Evolutionary conservation across 2,113 vertebrate species (phyloP).

Genomic region (Silurus meridionalis): DNA sequence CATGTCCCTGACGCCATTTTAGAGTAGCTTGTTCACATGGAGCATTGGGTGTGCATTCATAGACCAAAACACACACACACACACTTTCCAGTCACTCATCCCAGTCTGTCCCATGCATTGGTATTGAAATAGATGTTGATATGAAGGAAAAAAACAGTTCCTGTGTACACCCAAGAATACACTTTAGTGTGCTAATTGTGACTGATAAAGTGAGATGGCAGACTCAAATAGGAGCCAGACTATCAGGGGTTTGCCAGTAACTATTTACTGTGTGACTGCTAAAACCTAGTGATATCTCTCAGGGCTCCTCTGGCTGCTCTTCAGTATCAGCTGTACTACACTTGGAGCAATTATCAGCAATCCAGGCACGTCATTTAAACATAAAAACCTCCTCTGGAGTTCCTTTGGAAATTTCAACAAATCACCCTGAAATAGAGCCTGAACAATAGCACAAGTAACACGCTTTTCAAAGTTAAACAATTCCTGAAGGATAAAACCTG

Average conservation of each 20-base stretch:
- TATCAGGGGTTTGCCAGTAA: constrained; percentile 38
- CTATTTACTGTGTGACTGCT: constrained; percentile 28
- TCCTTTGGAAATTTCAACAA: constrained; percentile 5
- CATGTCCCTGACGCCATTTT: neutral
- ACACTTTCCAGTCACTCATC: constrained; percentile 10
- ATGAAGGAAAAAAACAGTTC: neutral
- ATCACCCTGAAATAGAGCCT: neutral
- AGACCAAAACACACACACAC: neutral
- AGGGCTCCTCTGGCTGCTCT: constrained; percentile 1
- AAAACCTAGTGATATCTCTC: constrained; percentile 35
- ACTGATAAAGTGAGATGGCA: constrained; percentile 41
- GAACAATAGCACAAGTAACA: neutral
- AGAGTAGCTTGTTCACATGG: neutral
- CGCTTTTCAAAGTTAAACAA: neutral
- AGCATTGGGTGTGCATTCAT: constrained; percentile 6
- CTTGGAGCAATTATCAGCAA: constrained; percentile 46
- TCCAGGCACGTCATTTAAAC: neutral
- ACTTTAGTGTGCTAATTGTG: constrained; percentile 35
- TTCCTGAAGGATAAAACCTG: constrained; percentile 1
- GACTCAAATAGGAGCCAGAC: constrained; percentile 33
- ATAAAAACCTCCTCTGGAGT: constrained; percentile 2
- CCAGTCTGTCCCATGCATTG: constrained; percentile 26
- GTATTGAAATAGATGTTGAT: constrained; percentile 24
- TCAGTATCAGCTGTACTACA: constrained; percentile 32
- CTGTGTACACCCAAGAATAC: constrained; percentile 29